These are phyloP conservation scores for Mormyrus iriodes DNA, from an alignment of 2,113 vertebrate species.

Conservation along the genomic window DNA sequence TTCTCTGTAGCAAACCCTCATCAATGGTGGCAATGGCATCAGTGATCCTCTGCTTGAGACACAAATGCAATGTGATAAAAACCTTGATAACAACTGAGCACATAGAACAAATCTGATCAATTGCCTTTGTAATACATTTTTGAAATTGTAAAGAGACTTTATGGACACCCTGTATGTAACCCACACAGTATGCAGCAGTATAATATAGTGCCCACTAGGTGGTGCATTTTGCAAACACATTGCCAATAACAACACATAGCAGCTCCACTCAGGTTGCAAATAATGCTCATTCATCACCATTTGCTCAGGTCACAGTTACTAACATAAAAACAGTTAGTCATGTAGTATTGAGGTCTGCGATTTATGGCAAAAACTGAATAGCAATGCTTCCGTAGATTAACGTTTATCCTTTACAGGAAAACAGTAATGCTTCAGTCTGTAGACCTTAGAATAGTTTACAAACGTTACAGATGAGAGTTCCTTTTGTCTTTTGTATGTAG, in stretches of 20 bases:
- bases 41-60: too few relatives aligned
- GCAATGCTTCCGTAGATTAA: not conserved
- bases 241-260: not conserved
- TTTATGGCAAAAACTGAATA: not conserved
- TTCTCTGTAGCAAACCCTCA: too few relatives aligned
- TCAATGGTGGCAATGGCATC: too few relatives aligned
- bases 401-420: not conserved
- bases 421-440: not conserved
- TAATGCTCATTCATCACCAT: not conserved
- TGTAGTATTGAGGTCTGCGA: not conserved
- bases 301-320: not conserved
- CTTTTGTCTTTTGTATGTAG: not conserved
- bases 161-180: too few relatives aligned
- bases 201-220: conserved; percentile 20
- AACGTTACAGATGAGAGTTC: not conserved
- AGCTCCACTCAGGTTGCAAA: not conserved
- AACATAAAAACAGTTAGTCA: not conserved
- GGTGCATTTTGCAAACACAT: conserved; percentile 17
- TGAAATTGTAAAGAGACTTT: too few relatives aligned
- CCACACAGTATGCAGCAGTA: not conserved
- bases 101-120: too few relatives aligned
- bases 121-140: too few relatives aligned
- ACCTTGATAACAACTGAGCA: too few relatives aligned
- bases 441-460: not conserved
- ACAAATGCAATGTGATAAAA: too few relatives aligned